Conservation (phyloP, 2,888 invertebrate genomes). For the Tenthredo mesomela region DNA sequence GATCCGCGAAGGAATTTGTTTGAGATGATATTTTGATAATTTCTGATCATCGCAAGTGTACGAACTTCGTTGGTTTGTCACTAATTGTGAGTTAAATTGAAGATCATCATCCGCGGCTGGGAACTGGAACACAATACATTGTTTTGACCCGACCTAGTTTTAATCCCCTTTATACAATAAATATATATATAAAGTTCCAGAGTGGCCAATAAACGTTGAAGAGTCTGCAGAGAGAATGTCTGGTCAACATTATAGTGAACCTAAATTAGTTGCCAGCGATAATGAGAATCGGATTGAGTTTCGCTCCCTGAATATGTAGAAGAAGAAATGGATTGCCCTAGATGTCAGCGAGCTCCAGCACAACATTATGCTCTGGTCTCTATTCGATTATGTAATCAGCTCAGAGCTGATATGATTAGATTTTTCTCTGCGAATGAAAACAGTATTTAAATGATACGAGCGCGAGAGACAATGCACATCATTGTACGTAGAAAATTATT, state of each 20-base stretch:
- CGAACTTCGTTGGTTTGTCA: background rate
- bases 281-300: constrained; percentile 19
- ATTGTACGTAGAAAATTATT: background rate
- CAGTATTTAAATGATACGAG: background rate
- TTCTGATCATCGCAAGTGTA: background rate
- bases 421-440: constrained; percentile 41
- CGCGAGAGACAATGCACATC: background rate
- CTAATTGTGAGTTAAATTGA: background rate
- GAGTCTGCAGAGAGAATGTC: background rate
- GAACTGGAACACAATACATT: constrained; percentile 43
- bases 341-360: constrained; percentile 28
- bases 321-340: constrained; percentile 27
- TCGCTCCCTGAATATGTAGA: background rate
- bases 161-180: background rate
- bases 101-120: background rate
- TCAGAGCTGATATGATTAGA: constrained; percentile 30
- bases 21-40: background rate
- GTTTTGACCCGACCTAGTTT: constrained; percentile 44
- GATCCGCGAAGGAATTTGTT: background rate
- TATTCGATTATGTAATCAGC: constrained; percentile 47
- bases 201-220: background rate
- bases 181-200: background rate
- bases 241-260: background rate
- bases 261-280: background rate
- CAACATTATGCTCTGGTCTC: constrained; percentile 40